These are phyloP conservation scores for Macrophya annulata DNA, from an alignment of 2,888 invertebrate species.

Conservation along the genomic window DNA sequence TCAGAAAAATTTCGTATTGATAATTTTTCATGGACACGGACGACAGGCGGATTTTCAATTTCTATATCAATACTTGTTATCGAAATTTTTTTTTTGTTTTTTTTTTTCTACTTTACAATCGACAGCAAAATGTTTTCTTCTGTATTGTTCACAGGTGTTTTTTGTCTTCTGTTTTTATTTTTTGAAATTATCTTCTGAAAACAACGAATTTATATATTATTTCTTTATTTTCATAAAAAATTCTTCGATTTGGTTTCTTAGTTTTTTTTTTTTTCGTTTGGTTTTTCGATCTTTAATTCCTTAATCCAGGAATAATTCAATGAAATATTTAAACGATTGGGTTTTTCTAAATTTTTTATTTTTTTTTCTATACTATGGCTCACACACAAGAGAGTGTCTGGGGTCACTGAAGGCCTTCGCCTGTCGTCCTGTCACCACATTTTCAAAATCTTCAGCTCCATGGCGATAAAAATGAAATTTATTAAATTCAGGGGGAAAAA, in stretches of 20 bases:
- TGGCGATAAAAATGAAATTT: slow-evolving; percentile 62
- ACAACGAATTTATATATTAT: background rate
- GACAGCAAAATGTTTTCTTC: background rate
- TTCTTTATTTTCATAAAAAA: background rate
- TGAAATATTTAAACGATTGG: background rate
- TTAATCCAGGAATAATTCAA: background rate
- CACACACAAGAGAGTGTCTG: slow-evolving; percentile 78
- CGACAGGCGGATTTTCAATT: slow-evolving; percentile 13
- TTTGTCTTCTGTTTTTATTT: background rate
- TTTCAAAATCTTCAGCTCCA: slow-evolving; percentile 77
- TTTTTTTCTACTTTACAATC: too few relatives aligned
- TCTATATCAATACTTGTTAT: background rate
- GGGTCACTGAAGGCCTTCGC: slow-evolving; percentile 69
- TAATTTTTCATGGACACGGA: background rate
- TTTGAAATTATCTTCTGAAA: background rate
- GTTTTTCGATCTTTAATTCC: background rate
- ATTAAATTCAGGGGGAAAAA: background rate
- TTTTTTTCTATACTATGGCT: slow-evolving; percentile 68
- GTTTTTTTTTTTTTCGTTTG: background rate
- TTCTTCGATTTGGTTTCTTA: background rate
- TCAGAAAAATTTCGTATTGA: background rate
- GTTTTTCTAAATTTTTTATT: background rate
- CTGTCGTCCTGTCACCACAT: slow-evolving; percentile 77
- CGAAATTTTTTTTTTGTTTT: background rate
- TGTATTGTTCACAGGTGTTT: too few relatives aligned